These are phyloP conservation scores for Loripinus fragilis DNA, from an alignment of 2,888 invertebrate species.

Conservation along the genomic window DNA sequence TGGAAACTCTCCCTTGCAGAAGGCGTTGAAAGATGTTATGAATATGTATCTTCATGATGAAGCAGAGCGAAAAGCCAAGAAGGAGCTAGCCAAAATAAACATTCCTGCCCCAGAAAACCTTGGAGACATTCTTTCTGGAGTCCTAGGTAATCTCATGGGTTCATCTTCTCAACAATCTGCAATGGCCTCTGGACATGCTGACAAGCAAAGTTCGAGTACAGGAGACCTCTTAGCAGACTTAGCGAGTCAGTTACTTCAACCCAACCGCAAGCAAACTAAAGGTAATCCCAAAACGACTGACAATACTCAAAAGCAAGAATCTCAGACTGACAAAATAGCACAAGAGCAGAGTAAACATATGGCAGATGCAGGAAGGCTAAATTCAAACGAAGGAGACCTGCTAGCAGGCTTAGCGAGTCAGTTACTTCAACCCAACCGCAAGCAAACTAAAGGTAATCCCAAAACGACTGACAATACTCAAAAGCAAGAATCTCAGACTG, in stretches of 20 bases:
- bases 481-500: too few relatives aligned
- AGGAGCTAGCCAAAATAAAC: background rate
- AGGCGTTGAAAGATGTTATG: constrained; percentile 22
- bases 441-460: too few relatives aligned
- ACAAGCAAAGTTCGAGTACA: background rate
- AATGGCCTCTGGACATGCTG: background rate
- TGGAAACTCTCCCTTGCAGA: constrained; percentile 27
- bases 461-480: too few relatives aligned
- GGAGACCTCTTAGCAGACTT: background rate
- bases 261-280: too few relatives aligned
- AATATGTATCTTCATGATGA: background rate
- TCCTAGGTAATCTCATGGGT: background rate
- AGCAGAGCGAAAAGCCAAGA: constrained; percentile 1
- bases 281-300: too few relatives aligned
- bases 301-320: too few relatives aligned
- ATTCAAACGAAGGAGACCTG: background rate
- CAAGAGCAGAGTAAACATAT: background rate
- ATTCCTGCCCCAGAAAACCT: background rate
- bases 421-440: background rate
- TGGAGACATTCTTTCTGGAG: background rate
- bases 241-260: background rate
- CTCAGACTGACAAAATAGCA: too few relatives aligned
- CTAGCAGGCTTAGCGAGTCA: background rate
- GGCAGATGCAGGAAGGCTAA: background rate
- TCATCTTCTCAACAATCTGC: background rate